phyloP scores from a whole-genome alignment of 2,113 vertebrate genomes.

The Rattus rattus region DNA sequence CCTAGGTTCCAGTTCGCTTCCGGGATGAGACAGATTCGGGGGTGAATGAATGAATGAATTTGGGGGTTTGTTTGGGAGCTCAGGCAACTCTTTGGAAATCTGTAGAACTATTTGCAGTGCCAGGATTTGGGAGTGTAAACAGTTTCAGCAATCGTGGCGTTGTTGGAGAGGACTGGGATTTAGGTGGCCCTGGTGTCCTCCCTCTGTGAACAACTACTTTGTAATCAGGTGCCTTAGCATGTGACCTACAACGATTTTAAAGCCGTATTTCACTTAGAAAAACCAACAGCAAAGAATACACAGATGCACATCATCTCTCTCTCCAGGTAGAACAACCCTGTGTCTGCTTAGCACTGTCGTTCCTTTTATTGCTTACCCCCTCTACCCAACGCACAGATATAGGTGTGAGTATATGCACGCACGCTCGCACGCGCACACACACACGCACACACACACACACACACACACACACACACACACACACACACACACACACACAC shows the following conservation, averaged over 20 bases:
- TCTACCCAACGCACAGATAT: neutral
- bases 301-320: neutral
- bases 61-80: neutral
- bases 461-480: no score
- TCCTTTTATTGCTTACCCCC: neutral
- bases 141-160: neutral
- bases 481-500: no score
- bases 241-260: neutral
- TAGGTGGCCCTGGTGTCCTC: neutral
- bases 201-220: neutral
- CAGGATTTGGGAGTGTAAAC: constrained; percentile 50
- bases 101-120: constrained; percentile 1
- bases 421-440: neutral
- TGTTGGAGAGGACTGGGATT: neutral
- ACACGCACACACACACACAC: no score
- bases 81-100: constrained; percentile 6
- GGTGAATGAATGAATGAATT: neutral
- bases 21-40: neutral
- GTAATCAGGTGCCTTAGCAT: neutral
- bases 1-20: neutral
- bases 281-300: neutral
- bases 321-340: neutral
- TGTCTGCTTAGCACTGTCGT: neutral
- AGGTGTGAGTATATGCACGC: neutral
- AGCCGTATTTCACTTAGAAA: neutral